A percentile compares a stretch with the other conserved stretches of the same genome.
These are phyloP conservation scores for Lacerta viridis DNA, from an alignment of 2,797 vertebrate genomes.

Conservation along the genomic window DNA sequence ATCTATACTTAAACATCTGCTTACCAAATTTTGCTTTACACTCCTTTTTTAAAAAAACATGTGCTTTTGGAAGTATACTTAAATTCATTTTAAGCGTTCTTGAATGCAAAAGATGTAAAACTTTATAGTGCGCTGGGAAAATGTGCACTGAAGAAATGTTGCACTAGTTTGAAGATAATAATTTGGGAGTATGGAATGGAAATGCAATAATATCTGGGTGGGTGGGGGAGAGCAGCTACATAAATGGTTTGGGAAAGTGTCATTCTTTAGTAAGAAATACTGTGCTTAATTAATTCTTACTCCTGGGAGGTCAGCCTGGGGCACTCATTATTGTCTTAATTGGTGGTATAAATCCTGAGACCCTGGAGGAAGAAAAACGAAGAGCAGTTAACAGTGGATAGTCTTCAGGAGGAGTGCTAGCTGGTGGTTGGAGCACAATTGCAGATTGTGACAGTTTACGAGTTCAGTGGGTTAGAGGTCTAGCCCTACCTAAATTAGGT, in stretches of 20 bases:
- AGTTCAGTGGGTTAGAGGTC: conserved; percentile 72
- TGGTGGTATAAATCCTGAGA: conserved; percentile 84
- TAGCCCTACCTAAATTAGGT: conserved; percentile 68
- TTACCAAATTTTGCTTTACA: not conserved
- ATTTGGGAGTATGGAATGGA: conserved; percentile 51
- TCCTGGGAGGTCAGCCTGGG: conserved; percentile 82
- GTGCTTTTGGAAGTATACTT: not conserved
- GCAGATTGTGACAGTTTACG: conserved; percentile 69
- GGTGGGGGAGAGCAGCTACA: conserved; percentile 64
- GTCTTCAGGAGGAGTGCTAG: conserved; percentile 65
- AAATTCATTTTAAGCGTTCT: not conserved
- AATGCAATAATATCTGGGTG: conserved; percentile 60
- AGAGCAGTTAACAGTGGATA: conserved; percentile 67
- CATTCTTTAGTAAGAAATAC: conserved; percentile 84
- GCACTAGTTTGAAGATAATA: conserved; percentile 39
- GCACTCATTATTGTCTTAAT: conserved; percentile 86
- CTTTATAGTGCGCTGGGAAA: conserved; percentile 18
- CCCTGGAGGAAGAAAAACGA: conserved; percentile 68
- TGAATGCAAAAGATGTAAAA: not conserved
- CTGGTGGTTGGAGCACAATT: conserved; percentile 35
- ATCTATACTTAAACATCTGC: not conserved
- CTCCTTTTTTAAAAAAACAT: not conserved
- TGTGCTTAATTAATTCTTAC: conserved; percentile 84
- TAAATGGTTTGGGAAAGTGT: conserved; percentile 77
- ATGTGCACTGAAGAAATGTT: conserved; percentile 35